Conservation (phyloP, 1,140 invertebrate genomes). For the Leptinotarsa defecta region DNA sequence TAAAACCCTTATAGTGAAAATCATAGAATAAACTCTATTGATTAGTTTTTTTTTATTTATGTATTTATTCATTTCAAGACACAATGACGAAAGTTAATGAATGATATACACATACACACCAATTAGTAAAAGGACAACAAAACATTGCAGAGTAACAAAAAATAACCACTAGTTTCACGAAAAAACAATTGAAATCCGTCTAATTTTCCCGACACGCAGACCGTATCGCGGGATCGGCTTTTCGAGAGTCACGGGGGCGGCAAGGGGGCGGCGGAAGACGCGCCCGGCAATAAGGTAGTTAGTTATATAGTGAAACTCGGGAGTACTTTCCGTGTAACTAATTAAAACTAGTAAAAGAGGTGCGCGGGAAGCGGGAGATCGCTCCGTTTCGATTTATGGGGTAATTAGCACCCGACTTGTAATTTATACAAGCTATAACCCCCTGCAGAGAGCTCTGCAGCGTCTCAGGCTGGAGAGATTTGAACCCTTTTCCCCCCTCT, state of each 20-base stretch:
- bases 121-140: too few relatives aligned
- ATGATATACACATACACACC: too few relatives aligned
- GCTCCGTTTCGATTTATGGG: slow-evolving; percentile 44
- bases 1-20: too few relatives aligned
- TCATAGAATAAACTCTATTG: too few relatives aligned
- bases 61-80: too few relatives aligned
- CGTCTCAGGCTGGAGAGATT: slow-evolving; percentile 29
- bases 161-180: too few relatives aligned
- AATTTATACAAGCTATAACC: slow-evolving; percentile 50
- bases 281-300: slow-evolving; percentile 36
- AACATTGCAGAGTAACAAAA: too few relatives aligned
- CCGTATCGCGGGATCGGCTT: background rate
- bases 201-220: background rate
- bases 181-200: too few relatives aligned
- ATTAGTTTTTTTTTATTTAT: too few relatives aligned
- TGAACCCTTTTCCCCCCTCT: background rate
- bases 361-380: slow-evolving; percentile 32
- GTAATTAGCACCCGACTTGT: slow-evolving; percentile 51
- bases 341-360: slow-evolving; percentile 52
- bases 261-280: background rate
- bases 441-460: slow-evolving; percentile 30
- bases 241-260: background rate
- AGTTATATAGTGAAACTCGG: slow-evolving; percentile 40
- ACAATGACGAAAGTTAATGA: too few relatives aligned
- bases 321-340: slow-evolving; percentile 50